A percentile compares a stretch with the other conserved stretches of the same genome.
Evolutionary conservation across 2,888 invertebrate species (phyloP).

Genomic region (Alviniconcha strummeri): DNA sequence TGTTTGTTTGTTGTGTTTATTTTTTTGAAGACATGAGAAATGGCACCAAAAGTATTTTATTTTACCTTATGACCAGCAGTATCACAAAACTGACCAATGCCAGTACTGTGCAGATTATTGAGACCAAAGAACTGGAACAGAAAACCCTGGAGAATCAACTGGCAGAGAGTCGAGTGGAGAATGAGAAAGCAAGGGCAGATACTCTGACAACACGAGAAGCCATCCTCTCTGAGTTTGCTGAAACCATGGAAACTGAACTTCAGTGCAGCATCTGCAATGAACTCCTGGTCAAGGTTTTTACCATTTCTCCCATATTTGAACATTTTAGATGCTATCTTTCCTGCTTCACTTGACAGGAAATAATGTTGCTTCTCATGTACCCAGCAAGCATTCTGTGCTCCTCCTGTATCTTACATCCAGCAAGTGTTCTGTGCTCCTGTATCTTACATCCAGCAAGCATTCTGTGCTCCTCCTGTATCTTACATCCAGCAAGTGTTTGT

Average conservation of each 20-base stretch:
- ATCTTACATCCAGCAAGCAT: no score
- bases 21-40: no score
- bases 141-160: constrained; percentile 64
- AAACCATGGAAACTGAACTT: constrained; percentile 77
- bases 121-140: constrained; percentile 64
- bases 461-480: no score
- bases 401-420: no score
- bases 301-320: neutral
- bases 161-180: constrained; percentile 59
- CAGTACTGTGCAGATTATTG: constrained; percentile 51
- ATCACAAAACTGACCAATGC: no score
- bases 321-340: neutral
- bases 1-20: no score
- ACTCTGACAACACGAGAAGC: constrained; percentile 60
- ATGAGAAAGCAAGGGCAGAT: constrained; percentile 58
- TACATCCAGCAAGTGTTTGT: no score
- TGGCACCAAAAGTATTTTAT: no score
- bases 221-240: constrained; percentile 65
- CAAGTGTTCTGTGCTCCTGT: no score
- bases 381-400: no score
- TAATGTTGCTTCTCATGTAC: neutral
- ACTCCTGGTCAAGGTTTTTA: constrained; percentile 79
- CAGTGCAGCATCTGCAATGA: constrained; percentile 86
- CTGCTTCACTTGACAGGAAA: no score
- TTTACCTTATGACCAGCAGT: no score